A percentile compares a stretch with the other conserved stretches of the same genome.
Conservation (phyloP, 2,113 vertebrate species). For the Rhinolophus sinicus region DNA sequence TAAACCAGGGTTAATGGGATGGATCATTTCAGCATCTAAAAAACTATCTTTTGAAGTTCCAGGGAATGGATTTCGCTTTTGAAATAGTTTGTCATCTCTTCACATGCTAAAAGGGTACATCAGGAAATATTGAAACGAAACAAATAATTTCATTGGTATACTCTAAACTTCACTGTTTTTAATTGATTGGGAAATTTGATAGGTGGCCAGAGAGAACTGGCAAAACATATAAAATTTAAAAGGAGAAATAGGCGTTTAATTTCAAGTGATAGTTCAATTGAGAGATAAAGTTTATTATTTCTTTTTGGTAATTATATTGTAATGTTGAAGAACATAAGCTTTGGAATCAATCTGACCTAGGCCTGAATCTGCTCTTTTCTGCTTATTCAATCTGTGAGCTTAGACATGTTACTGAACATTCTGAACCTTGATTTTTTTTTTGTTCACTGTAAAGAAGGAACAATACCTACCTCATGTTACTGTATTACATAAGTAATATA, state of each 20-base stretch:
- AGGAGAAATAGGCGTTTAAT: neutral
- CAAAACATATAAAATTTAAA: neutral
- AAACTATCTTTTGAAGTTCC: conserved; percentile 1
- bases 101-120: conserved; percentile 1
- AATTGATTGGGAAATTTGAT: conserved; percentile 45
- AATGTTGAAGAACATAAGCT: neutral
- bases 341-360: neutral
- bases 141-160: conserved; percentile 44
- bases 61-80: conserved; percentile 44
- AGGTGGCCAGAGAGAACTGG: conserved; percentile 37
- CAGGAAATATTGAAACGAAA: conserved; percentile 51
- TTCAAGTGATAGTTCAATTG: neutral
- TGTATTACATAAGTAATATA: neutral
- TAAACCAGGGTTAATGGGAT: neutral
- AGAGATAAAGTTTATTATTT: neutral
- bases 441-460: neutral
- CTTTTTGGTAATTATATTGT: conserved; percentile 10
- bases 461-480: neutral
- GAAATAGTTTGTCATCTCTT: conserved; percentile 27
- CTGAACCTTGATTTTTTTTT: neutral
- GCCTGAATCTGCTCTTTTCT: neutral
- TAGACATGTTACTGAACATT: neutral
- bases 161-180: conserved; percentile 37
- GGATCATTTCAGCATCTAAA: conserved; percentile 15
- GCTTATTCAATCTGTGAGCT: neutral